Percentiles rank a stretch among this genome's conserved stretches.
These are phyloP conservation scores for Agriopis aurantiaria DNA, from an alignment of 2,888 invertebrate species.

Conservation along the genomic window DNA sequence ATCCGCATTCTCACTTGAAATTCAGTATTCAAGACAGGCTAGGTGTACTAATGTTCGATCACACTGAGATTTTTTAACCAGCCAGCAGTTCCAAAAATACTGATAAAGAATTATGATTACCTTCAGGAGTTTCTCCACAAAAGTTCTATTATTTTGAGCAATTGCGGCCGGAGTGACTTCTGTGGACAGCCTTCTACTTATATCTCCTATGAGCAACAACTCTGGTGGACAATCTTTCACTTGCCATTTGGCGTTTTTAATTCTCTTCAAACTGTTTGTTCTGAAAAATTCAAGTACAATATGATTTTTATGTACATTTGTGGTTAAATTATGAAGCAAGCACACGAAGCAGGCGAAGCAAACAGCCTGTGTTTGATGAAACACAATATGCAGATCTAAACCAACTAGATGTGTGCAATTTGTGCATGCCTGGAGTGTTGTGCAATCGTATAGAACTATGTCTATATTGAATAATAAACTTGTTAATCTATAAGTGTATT, in stretches of 20 bases:
- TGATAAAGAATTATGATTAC: conserved; percentile 74
- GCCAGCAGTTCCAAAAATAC: too few species aligned
- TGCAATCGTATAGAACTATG: conserved; percentile 28
- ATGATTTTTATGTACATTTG: neutral
- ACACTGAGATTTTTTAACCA: too few species aligned
- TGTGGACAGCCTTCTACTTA: conserved; percentile 85
- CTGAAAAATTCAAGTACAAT: conserved; percentile 61
- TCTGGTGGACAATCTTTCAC: conserved; percentile 87
- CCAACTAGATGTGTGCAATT: conserved; percentile 16
- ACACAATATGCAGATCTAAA: conserved; percentile 19
- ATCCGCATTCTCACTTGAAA: too few species aligned
- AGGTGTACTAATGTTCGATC: too few species aligned
- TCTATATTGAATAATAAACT: neutral
- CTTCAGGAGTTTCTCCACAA: conserved; percentile 98
- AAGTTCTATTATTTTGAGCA: conserved; percentile 98
- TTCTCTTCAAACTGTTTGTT: conserved; percentile 87
- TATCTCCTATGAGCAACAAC: conserved; percentile 72
- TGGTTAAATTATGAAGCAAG: conserved; percentile 46
- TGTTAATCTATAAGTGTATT: neutral
- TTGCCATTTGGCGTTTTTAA: conserved; percentile 88
- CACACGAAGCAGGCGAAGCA: conserved; percentile 61
- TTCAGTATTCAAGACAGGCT: too few species aligned
- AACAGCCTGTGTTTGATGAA: conserved; percentile 33
- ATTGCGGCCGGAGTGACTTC: conserved; percentile 95
- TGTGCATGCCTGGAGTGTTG: conserved; percentile 34